Evolutionary conservation across 2,113 vertebrate genomes (phyloP).

Genomic region (Dicaeum eximium): DNA sequence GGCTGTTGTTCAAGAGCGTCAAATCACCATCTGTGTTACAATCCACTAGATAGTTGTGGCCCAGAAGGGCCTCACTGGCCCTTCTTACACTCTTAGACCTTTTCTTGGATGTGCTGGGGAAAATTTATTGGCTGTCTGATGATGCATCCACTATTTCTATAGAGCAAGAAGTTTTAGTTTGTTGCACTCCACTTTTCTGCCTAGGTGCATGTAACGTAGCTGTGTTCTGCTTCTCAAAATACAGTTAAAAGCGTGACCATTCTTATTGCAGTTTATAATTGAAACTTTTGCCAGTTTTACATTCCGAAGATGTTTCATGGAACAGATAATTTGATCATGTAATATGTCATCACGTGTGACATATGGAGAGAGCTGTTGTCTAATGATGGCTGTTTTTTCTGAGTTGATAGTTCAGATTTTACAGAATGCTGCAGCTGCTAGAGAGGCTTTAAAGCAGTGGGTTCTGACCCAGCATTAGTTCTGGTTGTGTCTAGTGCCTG

Average conservation of each 20-base stretch:
- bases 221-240: background rate
- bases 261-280: background rate
- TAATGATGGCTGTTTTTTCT: background rate
- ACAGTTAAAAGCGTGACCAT: background rate
- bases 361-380: conserved; percentile 1
- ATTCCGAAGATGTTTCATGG: background rate
- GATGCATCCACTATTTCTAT: background rate
- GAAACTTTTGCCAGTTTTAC: background rate
- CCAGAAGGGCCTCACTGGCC: conserved; percentile 45
- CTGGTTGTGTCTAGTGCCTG: background rate
- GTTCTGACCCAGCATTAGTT: conserved; percentile 22
- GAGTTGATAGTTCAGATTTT: conserved; percentile 9
- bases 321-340: background rate
- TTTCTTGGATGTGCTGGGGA: background rate
- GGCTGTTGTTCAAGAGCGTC: conserved; percentile 25
- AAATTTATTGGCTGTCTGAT: background rate
- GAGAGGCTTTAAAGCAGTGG: background rate
- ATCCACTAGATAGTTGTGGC: conserved; percentile 19
- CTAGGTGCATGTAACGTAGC: background rate
- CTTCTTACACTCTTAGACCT: background rate
- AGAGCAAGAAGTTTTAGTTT: background rate
- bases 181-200: background rate
- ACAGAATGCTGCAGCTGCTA: conserved; percentile 12
- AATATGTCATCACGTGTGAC: background rate
- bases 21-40: conserved; percentile 46